Evolutionary conservation across 92 coral and sea anemone species (phyloP).

Genomic region (Phenganax marumi): DNA sequence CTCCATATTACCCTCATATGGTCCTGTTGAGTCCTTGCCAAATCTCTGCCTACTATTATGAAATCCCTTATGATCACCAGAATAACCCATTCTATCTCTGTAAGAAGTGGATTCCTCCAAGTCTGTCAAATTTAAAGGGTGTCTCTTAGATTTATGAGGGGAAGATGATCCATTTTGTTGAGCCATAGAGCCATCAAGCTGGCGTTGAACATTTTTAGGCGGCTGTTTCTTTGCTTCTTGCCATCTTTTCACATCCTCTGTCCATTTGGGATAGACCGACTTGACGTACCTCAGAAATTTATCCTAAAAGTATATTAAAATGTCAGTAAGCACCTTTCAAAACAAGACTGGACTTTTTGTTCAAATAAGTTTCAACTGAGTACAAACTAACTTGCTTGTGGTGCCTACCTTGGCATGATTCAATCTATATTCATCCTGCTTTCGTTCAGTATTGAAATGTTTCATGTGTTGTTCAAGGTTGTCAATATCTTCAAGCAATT

Average conservation of each 20-base stretch:
- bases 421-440: constrained; percentile 15
- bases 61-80: background rate
- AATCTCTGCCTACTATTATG: background rate
- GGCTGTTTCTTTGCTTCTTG: constrained; percentile 6
- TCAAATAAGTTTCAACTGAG: too few relatives aligned
- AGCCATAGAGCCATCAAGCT: background rate
- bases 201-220: background rate
- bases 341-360: too few relatives aligned
- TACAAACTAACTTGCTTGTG: background rate
- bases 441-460: constrained; percentile 1
- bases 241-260: constrained; percentile 66
- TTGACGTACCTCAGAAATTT: constrained; percentile 79
- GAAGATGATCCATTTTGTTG: background rate
- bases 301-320: constrained; percentile 45
- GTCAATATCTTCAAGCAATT: constrained; percentile 78
- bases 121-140: background rate
- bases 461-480: constrained; percentile 67
- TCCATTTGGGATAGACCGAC: constrained; percentile 92
- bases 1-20: background rate
- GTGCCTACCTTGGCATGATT: constrained; percentile 18
- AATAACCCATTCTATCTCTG: background rate
- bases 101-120: background rate
- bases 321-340: background rate
- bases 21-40: background rate
- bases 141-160: constrained; percentile 7